Evolutionary conservation across 2,113 vertebrate genomes (phyloP).

Genomic region (Zosterops borbonicus): DNA sequence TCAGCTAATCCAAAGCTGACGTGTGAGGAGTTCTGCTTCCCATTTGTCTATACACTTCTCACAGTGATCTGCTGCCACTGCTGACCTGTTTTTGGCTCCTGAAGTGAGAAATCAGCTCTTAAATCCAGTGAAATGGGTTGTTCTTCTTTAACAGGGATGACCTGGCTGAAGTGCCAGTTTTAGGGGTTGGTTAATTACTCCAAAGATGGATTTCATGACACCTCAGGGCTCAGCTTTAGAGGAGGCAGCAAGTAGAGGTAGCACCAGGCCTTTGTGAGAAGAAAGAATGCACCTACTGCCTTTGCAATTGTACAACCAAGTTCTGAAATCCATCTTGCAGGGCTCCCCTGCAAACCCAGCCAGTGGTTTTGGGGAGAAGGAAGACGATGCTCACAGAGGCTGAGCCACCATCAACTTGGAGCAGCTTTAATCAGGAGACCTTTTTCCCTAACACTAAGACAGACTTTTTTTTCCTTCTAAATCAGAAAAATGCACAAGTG

Average conservation of each 20-base stretch:
- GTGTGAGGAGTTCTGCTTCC: background rate
- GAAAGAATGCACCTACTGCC: background rate
- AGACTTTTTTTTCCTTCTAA: background rate
- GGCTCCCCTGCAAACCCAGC: background rate
- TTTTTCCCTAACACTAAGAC: background rate
- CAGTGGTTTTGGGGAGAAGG: background rate
- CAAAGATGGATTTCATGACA: background rate
- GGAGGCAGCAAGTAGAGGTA: background rate
- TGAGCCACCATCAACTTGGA: background rate
- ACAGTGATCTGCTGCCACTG: background rate
- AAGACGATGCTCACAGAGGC: rapidly evolving
- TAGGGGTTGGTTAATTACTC: background rate
- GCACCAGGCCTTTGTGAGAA: background rate
- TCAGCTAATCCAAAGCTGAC: background rate
- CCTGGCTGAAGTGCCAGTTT: background rate
- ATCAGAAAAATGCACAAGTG: background rate
- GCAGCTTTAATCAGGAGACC: background rate
- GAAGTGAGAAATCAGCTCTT: background rate
- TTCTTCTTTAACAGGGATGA: background rate
- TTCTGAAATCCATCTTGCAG: background rate
- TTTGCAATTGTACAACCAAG: background rate
- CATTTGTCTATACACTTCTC: background rate
- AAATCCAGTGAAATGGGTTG: background rate
- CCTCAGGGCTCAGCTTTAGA: background rate
- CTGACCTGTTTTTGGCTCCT: background rate